Evolutionary conservation across 2,888 invertebrate genomes (phyloP), one percentile per base, ranked within the genome.

Genomic region (Mythimna lalbum): DNA sequence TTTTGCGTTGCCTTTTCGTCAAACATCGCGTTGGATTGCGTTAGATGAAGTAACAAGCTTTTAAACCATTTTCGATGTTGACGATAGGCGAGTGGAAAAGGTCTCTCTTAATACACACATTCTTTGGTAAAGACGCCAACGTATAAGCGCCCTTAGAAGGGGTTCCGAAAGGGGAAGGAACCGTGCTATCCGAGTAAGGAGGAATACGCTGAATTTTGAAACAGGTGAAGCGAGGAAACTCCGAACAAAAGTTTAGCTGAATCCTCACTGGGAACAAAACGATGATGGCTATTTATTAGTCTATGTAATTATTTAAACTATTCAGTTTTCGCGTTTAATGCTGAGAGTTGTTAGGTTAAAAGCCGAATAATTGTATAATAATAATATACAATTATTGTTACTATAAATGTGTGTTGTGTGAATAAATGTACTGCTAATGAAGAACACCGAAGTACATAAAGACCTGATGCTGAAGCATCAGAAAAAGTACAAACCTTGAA

Each of bases 271-370:
- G 76, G 36, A 63, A 43, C 17, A 43, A 17, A 50, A 66, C 33
- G 53, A 56, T 70, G 76, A 50, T 36, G 7, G 53, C 53, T 61
- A 80, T 76, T 69, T 60, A 57, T 69, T 53, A 62, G 17, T 53
- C 12, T 39, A 55, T 43, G 53, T 80, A 66, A 69, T 67, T 70
- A 69, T 80, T 75, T 69, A 67, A 80, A 27, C 76, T 63, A 66
- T 76, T 76, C 36, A 53, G 60, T 65, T 75, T 14, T 19, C 47
- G 1, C 36, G 47, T 76, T 75, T 55, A 63, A 36, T 31, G 12
- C 33, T 57, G 50, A 39, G 43, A 60, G 53, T 39, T 55, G 47
- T 27, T 68, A 68, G 12, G 39, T 39, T 39, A 39, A 39, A 39
- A 39, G 39, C 12, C 14, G 0, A 12, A 39, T 39, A 39, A 3